A percentile compares a stretch with the other conserved stretches of the same genome.
phyloP scores from a whole-genome alignment of 2,888 invertebrate genomes.

The Ptycholaimellus sp. region DNA sequence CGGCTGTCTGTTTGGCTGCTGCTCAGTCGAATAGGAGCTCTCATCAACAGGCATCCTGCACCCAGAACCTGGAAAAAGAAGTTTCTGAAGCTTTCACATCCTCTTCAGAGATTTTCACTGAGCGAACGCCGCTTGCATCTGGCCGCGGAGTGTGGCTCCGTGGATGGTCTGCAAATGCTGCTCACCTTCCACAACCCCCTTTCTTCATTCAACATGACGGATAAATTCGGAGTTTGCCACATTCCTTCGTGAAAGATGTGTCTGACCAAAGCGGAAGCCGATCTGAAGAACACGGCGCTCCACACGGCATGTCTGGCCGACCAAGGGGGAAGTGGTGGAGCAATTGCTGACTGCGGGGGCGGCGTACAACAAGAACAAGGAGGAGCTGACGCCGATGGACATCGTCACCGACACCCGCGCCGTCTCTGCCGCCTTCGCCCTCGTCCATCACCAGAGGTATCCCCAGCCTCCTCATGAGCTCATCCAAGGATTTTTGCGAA shows the following conservation, averaged over 20 bases:
- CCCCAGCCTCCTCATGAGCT: neutral
- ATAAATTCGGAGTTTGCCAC: slow-evolving; percentile 4
- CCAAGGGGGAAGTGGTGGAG: slow-evolving; percentile 16
- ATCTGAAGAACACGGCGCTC: slow-evolving; percentile 27
- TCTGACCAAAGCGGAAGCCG: too few relatives aligned
- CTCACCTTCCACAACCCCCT: slow-evolving; percentile 61
- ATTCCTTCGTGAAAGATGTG: too few relatives aligned
- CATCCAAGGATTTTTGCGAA: neutral
- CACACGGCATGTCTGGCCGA: slow-evolving; percentile 24
- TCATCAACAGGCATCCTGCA: too few relatives aligned
- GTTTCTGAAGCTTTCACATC: too few relatives aligned
- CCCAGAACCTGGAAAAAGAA: too few relatives aligned
- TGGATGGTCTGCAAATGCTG: slow-evolving; percentile 54
- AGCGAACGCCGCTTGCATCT: slow-evolving; percentile 56
- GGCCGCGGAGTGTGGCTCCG: slow-evolving; percentile 54
- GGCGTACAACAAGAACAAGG: slow-evolving; percentile 34
- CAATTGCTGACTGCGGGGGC: slow-evolving; percentile 22
- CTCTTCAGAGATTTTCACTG: slow-evolving; percentile 42
- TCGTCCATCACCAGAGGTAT: slow-evolving; percentile 42
- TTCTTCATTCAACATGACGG: slow-evolving; percentile 51
- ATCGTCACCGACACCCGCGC: slow-evolving; percentile 67
- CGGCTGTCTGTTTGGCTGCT: too few relatives aligned
- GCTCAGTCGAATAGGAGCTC: too few relatives aligned
- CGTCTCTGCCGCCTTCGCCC: slow-evolving; percentile 55
- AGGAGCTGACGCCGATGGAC: slow-evolving; percentile 62